Evolutionary conservation across 1,140 invertebrate genomes (phyloP), one percentile per base, ranked within the genome.

Genomic region (Phthorimaea operculella): DNA sequence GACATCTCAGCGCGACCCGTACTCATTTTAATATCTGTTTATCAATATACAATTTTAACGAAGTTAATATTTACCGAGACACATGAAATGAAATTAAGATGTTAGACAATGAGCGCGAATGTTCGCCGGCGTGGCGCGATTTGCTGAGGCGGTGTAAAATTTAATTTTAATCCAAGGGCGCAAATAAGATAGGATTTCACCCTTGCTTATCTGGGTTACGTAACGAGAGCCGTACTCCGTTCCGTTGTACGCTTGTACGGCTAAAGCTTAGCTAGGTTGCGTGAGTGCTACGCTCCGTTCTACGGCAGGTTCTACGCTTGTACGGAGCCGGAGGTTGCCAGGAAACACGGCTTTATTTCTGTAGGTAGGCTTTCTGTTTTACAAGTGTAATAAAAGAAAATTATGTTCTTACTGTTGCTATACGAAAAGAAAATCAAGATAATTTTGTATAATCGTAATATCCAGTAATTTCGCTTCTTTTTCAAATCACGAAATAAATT

Each of bases 171-270:
- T 81, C 74, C 67, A 68, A 66, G 71, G 66, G 67, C 60, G 69
- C 70, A 77, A 83, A 83, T 81, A 79, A 79, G 76, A 79, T 79
- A 76, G 75, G 68, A 78, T 79, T 76, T 79, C 75, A 76, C 72
- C 75, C 75, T 75, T 76, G 68, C 73, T 76, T 79, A 76, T 74
- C 75, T 74, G 66, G 64, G 64, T 68, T 70, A 60, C 57, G 58
- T 74, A 67, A 70, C 64, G 58, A 10, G 44, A 28, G 21, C 21
- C 21, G 21, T 6, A 28, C 21, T 28, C 21, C 21, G 21, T 28
- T 28, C 21, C 21, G 21, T 28, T 28, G 21, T 28, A 28, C 21
- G 21, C 21, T 28, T 28, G 21, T 28, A 28, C 21, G 21, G 21
- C 21, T 28, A 6, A 4, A 6, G 2, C 6, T 2, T 28, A 28